Conservation (phyloP, 1,140 invertebrate genomes). For the Drosophila trapezifrons region DNA sequence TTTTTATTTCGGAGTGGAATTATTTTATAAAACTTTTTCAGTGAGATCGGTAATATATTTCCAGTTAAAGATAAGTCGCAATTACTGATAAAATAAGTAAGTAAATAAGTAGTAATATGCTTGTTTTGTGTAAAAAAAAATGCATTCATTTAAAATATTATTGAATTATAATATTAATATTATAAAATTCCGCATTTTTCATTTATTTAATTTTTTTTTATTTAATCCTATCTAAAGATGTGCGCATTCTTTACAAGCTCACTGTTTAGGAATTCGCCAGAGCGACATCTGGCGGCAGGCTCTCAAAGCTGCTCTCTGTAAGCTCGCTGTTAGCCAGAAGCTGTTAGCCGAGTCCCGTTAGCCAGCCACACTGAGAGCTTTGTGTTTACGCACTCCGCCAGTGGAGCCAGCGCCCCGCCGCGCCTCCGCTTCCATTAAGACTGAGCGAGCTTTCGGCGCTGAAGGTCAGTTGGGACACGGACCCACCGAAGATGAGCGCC, state of each 20-base stretch:
- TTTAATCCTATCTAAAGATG: too few species aligned
- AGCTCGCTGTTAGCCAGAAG: not conserved
- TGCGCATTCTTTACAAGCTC: not conserved
- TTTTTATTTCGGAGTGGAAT: too few species aligned
- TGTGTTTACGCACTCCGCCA: constrained; percentile 14
- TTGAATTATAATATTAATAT: too few species aligned
- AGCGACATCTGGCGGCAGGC: not conserved
- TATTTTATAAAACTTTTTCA: too few species aligned
- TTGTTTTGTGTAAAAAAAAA: too few species aligned
- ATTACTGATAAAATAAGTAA: not conserved
- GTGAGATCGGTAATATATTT: too few species aligned
- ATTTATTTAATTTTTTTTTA: too few species aligned
- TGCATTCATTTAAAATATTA: too few species aligned
- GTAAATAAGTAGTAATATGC: too few species aligned
- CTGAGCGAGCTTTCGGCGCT: constrained; percentile 27
- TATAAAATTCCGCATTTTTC: too few species aligned
- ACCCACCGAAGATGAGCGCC: not conserved
- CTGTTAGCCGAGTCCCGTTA: constrained; percentile 1
- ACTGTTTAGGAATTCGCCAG: not conserved
- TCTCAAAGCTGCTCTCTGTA: not conserved
- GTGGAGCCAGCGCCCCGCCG: constrained; percentile 1
- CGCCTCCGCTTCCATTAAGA: not conserved
- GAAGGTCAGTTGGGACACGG: constrained; percentile 75
- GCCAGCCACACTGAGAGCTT: constrained; percentile 8
- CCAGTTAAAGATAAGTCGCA: not conserved